Base-by-base conservation (phyloP, 2,888 invertebrate genomes). In the Agrotis puta region DNA sequence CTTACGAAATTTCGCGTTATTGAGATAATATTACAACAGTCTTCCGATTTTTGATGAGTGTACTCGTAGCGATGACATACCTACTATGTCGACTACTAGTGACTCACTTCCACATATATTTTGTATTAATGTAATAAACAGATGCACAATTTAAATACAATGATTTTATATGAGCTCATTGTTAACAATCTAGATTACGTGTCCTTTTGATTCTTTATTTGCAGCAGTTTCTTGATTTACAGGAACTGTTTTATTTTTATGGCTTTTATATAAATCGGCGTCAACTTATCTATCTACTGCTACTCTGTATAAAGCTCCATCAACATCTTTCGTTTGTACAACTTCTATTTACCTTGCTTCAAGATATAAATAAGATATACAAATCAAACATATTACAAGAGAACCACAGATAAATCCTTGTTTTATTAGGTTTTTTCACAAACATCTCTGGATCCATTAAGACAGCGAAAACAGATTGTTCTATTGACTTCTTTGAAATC, bases 81-180 rank as follows among this genome's bases (percentile, higher is more conserved):
- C 45, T 68, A 51, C 51, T 6, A 62, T 22, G n/a, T 24, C 18
- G n/a, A 48, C 47, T 53, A 27, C n/a, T n/a, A 51, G 58, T 81
- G 82, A 81, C 64, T 82, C 78, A 82, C 14, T 63, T 24, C 50
- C 65, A 47, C 54, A 53, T 54, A 50, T 61, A 75, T 74, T 64
- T 64, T 57, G 47, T 71, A 72, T 57, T 64, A 71, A 77, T 65
- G 54, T 57, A 62, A 63, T 53, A 74, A 69, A 74, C 75, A 74
- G 22, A 59, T 72, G 48, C 57, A 76, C 45, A 64, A 66, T 70
- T 77, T 63, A 63, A 77, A 69, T 78, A 66, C 66, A 74, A 69
- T 73, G 48, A 51, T 81, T 75, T 58, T 61, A 72, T 73, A 61
- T 62, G 79, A 62, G 64, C 45, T 77, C 82, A 68, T 79, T 81